Conservation (phyloP, 1,140 invertebrate genomes). For the Marisa cornuarietis region DNA sequence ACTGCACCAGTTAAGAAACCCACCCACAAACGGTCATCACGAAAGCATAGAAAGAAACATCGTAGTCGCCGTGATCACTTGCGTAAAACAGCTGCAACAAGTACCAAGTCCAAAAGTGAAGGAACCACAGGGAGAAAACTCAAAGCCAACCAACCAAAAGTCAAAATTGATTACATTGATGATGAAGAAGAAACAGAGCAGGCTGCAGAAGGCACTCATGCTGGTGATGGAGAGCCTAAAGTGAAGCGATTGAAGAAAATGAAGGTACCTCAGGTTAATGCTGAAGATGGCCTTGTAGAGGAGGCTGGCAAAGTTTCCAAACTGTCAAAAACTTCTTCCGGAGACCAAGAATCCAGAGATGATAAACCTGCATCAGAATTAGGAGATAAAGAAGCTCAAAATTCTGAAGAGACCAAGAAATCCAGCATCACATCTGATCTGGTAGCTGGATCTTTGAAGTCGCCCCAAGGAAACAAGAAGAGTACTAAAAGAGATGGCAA, state of each 20-base stretch:
- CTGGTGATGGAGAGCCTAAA: conserved; percentile 23
- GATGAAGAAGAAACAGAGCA: conserved; percentile 25
- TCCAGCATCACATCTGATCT: neutral
- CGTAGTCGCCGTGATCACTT: conserved; percentile 12
- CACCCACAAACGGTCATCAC: conserved; percentile 4
- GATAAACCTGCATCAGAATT: neutral
- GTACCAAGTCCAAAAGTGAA: conserved; percentile 18
- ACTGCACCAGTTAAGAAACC: conserved; percentile 26
- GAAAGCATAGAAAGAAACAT: conserved; percentile 32
- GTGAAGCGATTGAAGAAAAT: conserved; percentile 29
- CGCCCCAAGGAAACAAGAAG: neutral
- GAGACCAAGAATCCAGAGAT: neutral
- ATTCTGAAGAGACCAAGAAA: conserved; percentile 23
- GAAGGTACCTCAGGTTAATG: conserved; percentile 16
- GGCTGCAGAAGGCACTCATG: conserved; percentile 12
- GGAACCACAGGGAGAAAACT: neutral
- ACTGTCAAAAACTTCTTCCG: neutral
- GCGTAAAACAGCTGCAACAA: conserved; percentile 19
- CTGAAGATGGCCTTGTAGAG: neutral
- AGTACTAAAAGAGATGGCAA: conserved; percentile 5
- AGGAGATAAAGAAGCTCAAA: conserved; percentile 8
- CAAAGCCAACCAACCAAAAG: conserved; percentile 34
- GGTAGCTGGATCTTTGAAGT: conserved; percentile 3
- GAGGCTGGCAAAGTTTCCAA: neutral
- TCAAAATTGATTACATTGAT: conserved; percentile 39